phyloP scores from a whole-genome alignment of 2,888 invertebrate genomes.

The Andrena trimmerana region DNA sequence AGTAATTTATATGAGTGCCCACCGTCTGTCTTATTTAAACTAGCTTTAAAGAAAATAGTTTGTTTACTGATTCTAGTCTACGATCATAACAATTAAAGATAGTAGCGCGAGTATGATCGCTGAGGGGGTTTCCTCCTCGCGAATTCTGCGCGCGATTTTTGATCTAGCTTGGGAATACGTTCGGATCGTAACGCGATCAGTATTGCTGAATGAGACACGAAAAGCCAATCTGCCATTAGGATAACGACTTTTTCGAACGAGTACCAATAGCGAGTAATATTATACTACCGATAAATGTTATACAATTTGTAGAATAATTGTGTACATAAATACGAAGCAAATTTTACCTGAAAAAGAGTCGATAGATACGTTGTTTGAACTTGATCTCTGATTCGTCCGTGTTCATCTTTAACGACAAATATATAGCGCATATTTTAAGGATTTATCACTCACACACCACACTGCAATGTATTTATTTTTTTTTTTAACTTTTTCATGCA shows the following conservation, averaged over 20 bases:
- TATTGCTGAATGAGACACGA: slow-evolving; percentile 25
- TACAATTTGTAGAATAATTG: slow-evolving; percentile 59
- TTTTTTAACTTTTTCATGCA: slow-evolving; percentile 32
- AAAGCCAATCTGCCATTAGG: slow-evolving; percentile 59
- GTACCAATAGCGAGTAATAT: slow-evolving; percentile 51
- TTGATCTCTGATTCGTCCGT: slow-evolving; percentile 66
- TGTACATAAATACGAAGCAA: slow-evolving; percentile 61
- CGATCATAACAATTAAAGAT: slow-evolving; percentile 65
- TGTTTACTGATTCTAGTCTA: slow-evolving; percentile 80
- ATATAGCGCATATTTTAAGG: slow-evolving; percentile 38
- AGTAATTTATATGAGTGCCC: slow-evolving; percentile 28
- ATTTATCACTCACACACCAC: slow-evolving; percentile 7
- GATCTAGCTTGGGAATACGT: slow-evolving; percentile 10
- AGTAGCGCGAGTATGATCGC: slow-evolving; percentile 25
- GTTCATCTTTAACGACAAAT: slow-evolving; percentile 41
- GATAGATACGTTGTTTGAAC: slow-evolving; percentile 55
- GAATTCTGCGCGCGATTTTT: slow-evolving; percentile 11
- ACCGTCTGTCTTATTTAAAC: slow-evolving; percentile 66
- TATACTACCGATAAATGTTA: slow-evolving; percentile 57
- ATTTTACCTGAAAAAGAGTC: slow-evolving; percentile 60
- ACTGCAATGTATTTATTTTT: not conserved
- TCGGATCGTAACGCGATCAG: slow-evolving; percentile 23
- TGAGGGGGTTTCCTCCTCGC: slow-evolving; percentile 2
- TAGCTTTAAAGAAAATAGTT: slow-evolving; percentile 72
- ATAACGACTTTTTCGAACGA: slow-evolving; percentile 47